These are phyloP conservation scores for Thamnaconus septentrionalis DNA, from an alignment of 2,113 vertebrate species.

Conservation along the genomic window DNA sequence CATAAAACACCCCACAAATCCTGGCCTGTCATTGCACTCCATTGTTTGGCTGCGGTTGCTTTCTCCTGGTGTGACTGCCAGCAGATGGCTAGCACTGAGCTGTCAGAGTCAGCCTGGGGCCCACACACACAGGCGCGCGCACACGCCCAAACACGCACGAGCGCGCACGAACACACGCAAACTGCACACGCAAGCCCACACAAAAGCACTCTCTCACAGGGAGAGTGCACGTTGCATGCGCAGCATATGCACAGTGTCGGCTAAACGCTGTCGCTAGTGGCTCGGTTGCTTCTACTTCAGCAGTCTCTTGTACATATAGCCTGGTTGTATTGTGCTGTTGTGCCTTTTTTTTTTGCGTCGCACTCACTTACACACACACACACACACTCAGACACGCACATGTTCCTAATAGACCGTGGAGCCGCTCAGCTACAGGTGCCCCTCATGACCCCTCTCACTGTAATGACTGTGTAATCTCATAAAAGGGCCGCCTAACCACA, in stretches of 20 bases:
- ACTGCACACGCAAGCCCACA: neutral
- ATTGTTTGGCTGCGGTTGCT: slow-evolving; percentile 79
- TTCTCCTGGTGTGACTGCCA: slow-evolving; percentile 80
- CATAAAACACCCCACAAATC: slow-evolving; percentile 66
- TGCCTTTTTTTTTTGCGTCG: slow-evolving; percentile 16
- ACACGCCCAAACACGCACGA: slow-evolving; percentile 18
- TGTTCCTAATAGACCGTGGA: slow-evolving; percentile 39
- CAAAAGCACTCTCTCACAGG: slow-evolving; percentile 42
- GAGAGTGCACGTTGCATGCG: slow-evolving; percentile 66
- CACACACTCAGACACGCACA: slow-evolving; percentile 8
- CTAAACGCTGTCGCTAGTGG: slow-evolving; percentile 48
- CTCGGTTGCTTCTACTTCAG: slow-evolving; percentile 32
- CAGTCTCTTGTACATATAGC: slow-evolving; percentile 3
- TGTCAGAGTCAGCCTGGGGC: slow-evolving; percentile 74
- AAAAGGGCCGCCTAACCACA: slow-evolving; percentile 58
- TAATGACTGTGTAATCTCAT: slow-evolving; percentile 74
- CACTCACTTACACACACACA: slow-evolving; percentile 7
- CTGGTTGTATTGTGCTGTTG: neutral
- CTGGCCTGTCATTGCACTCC: slow-evolving; percentile 77
- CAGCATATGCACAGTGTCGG: slow-evolving; percentile 72
- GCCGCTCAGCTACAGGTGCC: slow-evolving; percentile 62
- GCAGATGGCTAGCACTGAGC: slow-evolving; percentile 80
- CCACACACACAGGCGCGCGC: slow-evolving; percentile 62
- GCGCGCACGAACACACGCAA: slow-evolving; percentile 28
- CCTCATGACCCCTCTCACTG: slow-evolving; percentile 57